Conservation (phyloP, 1,140 invertebrate genomes). For the Orussus abietinus region DNA sequence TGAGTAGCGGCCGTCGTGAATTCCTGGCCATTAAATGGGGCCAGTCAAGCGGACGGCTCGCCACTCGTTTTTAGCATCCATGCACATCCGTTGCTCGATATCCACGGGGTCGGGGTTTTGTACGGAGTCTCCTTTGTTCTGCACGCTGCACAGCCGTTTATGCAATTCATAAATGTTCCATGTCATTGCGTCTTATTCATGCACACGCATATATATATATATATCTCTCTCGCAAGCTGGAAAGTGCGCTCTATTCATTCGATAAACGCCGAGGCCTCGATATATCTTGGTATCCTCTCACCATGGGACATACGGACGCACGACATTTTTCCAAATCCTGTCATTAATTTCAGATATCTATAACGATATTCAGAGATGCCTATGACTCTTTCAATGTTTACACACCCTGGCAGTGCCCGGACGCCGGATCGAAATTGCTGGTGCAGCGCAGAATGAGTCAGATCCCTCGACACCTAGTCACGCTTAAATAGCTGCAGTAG, state of each 20-base stretch:
- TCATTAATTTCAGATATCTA: too few species aligned
- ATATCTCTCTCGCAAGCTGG: conserved; percentile 31
- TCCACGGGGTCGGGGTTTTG: conserved; percentile 17
- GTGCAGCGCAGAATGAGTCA: too few species aligned
- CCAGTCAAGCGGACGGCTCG: conserved; percentile 28
- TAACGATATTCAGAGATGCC: too few species aligned
- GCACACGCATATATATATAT: conserved; percentile 22
- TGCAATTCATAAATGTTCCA: conserved; percentile 52
- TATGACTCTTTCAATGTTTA: too few species aligned
- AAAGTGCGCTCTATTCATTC: conserved; percentile 36
- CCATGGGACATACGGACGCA: conserved; percentile 40
- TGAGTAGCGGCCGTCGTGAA: conserved; percentile 23
- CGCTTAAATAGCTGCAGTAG: too few species aligned
- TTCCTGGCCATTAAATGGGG: conserved; percentile 1
- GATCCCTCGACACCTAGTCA: too few species aligned
- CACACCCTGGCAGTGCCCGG: too few species aligned
- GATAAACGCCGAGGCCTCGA: conserved; percentile 19
- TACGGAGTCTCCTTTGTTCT: conserved; percentile 42
- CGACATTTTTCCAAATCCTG: too few species aligned
- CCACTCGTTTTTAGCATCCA: conserved; percentile 20
- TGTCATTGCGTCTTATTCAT: conserved; percentile 44
- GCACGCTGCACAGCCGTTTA: conserved; percentile 52
- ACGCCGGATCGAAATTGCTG: too few species aligned
- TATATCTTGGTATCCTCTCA: conserved; percentile 16
- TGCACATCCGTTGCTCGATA: conserved; percentile 43